Evolutionary conservation across 1,140 invertebrate genomes (phyloP), one percentile per base, ranked within the genome.

Genomic region (Lucilia sericata): DNA sequence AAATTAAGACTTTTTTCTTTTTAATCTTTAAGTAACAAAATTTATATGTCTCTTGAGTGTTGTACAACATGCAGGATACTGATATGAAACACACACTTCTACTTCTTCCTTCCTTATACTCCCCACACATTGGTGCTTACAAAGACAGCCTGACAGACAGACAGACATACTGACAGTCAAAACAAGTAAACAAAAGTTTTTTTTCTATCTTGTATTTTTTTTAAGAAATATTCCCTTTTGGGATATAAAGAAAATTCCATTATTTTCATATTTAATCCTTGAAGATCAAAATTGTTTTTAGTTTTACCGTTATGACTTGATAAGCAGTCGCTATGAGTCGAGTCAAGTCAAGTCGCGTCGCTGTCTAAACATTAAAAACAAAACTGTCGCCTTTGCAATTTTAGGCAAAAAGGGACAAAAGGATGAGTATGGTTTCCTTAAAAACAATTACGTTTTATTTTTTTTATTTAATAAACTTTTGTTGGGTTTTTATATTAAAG

Each of bases 211-310:
- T 8, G 2, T 8, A 8, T 8, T 42, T 42, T 36, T 36, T 42
- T 8, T 25, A 70, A 10, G n/a, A 3, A n/a, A 70, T 19, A 70
- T 21, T 70, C 65, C n/a, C 65, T 70, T 60, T 21, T 70, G 65
- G 65, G 65, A 70, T 70, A 19, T 70, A 21, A 21, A 70, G 12
- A 25, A 70, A 21, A 25, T 70, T 70, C 19, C 7, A 70, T 70
- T 70, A 70, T 70, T 60, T 70, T 70, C n/a, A 19, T 70, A 70
- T 70, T 70, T 70, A 70, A 70, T 70, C n/a, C 65, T 70, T 70
- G 21, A 21, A 25, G 65, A 70, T 70, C n/a, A 70, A 70, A 70
- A 21, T 70, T 70, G n/a, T 70, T 70, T 70, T 70, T 70, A 12
- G 17, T 70, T 70, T 70, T 70, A 12, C 17, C 9, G 4, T 25